A percentile compares a stretch with the other conserved stretches of the same genome.
Evolutionary conservation across 2,888 invertebrate species (phyloP).

Genomic region (Dynastes grantii): DNA sequence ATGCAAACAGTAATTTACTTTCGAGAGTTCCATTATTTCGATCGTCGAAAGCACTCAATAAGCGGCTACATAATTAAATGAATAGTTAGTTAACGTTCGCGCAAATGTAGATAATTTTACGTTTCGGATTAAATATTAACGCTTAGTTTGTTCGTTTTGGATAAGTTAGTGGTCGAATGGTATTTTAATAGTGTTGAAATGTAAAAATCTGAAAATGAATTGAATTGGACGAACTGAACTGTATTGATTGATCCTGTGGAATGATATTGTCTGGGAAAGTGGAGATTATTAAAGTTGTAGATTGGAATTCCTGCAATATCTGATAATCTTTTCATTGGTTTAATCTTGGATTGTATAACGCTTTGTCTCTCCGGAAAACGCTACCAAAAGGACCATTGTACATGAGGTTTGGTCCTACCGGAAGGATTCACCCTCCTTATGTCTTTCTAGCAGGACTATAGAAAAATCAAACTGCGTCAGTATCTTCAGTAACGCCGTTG

Average conservation of each 20-base stretch:
- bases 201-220: neutral
- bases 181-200: neutral
- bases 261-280: too few species aligned
- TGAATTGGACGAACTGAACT: neutral
- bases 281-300: too few species aligned
- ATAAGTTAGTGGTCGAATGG: neutral
- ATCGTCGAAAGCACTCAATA: constrained; percentile 2
- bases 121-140: constrained; percentile 9
- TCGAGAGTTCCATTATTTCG: constrained; percentile 23
- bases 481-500: too few species aligned
- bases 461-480: too few species aligned
- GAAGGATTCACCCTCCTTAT: too few species aligned
- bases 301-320: too few species aligned
- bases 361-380: too few species aligned
- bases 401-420: too few species aligned
- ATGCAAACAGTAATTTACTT: constrained; percentile 12
- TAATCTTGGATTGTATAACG: too few species aligned
- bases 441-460: too few species aligned
- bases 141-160: neutral
- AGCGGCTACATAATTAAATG: neutral
- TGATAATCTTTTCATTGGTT: too few species aligned
- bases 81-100: constrained; percentile 5
- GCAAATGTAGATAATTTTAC: constrained; percentile 11
- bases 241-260: neutral
- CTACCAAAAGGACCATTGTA: too few species aligned